These are phyloP conservation scores for Pterois miles DNA, from an alignment of 2,797 vertebrate species.

Conservation along the genomic window DNA sequence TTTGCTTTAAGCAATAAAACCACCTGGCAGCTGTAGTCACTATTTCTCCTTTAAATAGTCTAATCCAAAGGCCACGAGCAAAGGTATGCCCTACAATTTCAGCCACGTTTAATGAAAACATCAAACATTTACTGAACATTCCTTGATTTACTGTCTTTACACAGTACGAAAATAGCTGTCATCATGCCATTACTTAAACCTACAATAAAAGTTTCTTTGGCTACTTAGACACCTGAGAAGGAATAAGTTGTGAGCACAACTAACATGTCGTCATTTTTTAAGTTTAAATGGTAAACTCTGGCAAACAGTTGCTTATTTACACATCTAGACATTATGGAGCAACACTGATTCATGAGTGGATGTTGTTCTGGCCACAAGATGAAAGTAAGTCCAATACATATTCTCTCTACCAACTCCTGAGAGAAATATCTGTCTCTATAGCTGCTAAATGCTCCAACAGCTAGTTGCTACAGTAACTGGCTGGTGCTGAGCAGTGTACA, in stretches of 20 bases:
- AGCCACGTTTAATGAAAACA: not conserved
- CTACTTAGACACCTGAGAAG: not conserved
- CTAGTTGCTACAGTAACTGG: not conserved
- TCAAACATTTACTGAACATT: not conserved
- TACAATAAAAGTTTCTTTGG: not conserved
- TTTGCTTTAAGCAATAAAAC: not conserved
- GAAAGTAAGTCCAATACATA: not conserved
- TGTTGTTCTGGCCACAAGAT: not conserved
- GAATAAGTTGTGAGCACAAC: not conserved
- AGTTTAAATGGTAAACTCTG: too few relatives aligned
- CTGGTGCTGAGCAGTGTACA: not conserved
- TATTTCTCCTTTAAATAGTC: not conserved
- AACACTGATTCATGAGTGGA: not conserved
- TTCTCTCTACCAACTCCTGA: not conserved
- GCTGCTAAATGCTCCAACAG: not conserved
- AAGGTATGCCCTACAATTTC: not conserved
- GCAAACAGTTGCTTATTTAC: not conserved
- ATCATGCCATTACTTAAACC: not conserved
- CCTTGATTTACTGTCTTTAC: not conserved
- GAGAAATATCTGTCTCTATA: not conserved
- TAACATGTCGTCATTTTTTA: not conserved
- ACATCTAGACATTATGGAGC: not conserved
- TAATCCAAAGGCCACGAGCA: not conserved
- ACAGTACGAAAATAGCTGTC: not conserved
- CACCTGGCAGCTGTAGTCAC: not conserved